Evolutionary conservation across 2,888 invertebrate species (phyloP), one percentile per base, ranked within the genome.

Genomic region (Meliscaeva auricollis): DNA sequence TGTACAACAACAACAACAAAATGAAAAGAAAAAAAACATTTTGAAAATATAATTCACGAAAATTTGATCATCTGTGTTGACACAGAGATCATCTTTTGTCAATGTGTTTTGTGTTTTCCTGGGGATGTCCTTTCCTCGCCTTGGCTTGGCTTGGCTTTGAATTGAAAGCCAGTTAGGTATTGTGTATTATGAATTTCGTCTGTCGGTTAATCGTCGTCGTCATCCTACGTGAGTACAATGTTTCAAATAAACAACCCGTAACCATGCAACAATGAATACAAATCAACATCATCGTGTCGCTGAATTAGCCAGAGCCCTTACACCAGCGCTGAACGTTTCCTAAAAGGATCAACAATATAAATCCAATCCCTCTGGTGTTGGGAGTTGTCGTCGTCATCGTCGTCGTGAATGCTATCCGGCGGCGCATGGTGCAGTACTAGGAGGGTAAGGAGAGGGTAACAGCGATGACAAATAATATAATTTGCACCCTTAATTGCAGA

Each of bases 61-160:
- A 91, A 91, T 91, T 91, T 91, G 91, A 91, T 91, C 91, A 91
- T 91, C 91, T 91, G 91, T 91, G 91, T 91, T 91, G 91, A 91
- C 91, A 91, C 88, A 90, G 89, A 90, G 91, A 91, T 91, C 91
- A 91, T 89, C 89, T 88, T 88, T 87, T 88, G 87, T 81, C 72
- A 81, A 52, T 54, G 52, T 41, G 69, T 52, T 52, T 50, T 52
- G 35, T 38, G 52, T 54, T 54, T 52, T 69, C 41, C 52, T 20
- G 35, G 66, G 50, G 66, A 66, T 64, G 64, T 60, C 41, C 22
- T 15, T 60, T 60, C 8, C 20, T 38, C n/a, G n/a, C n/a, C n/a
- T n/a, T n/a, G n/a, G n/a, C n/a, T n/a, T n/a, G n/a, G n/a, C 5
- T 8, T 30, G 30, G 7, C 52, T n/a, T 26, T 52, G 35, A 38